These are phyloP conservation scores for Metaphire vulgaris DNA, from an alignment of 1,140 invertebrate genomes.

Conservation along the genomic window DNA sequence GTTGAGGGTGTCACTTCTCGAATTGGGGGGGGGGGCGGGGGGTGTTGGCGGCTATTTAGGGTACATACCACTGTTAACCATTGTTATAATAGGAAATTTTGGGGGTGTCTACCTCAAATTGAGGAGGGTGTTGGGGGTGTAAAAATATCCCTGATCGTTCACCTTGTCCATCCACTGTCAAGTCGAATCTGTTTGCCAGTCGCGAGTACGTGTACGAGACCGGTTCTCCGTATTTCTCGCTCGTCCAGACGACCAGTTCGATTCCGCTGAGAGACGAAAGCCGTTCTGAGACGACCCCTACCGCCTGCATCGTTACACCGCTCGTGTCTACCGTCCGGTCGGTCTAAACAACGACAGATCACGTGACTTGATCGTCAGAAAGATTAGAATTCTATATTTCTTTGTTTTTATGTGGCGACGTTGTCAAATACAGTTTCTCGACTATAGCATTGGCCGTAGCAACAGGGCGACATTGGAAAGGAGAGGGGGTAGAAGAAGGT, in stretches of 20 bases:
- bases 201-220: slow-evolving; percentile 3
- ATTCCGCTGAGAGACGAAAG: neutral
- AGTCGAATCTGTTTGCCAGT: slow-evolving; percentile 11
- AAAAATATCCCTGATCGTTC: neutral
- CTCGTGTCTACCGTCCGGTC: slow-evolving; percentile 7
- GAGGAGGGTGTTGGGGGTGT: neutral
- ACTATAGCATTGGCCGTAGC: too few species aligned
- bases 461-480: too few species aligned
- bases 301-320: neutral
- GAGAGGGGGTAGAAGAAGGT: too few species aligned
- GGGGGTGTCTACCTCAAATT: too few species aligned
- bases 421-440: too few species aligned
- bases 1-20: too few species aligned
- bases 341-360: slow-evolving; percentile 11
- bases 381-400: too few species aligned
- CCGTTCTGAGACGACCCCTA: neutral
- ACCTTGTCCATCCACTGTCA: slow-evolving; percentile 23
- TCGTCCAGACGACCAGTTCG: slow-evolving; percentile 7
- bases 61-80: too few species aligned
- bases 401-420: too few species aligned
- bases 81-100: neutral
- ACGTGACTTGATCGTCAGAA: too few species aligned
- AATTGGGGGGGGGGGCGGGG: too few species aligned
- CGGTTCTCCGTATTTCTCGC: slow-evolving; percentile 11
- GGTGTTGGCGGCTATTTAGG: too few species aligned